Percentiles rank a stretch among this genome's conserved stretches.
These are phyloP conservation scores for Enteromius unitaeniatus DNA, from an alignment of 2,797 vertebrate genomes.

Conservation along the genomic window DNA sequence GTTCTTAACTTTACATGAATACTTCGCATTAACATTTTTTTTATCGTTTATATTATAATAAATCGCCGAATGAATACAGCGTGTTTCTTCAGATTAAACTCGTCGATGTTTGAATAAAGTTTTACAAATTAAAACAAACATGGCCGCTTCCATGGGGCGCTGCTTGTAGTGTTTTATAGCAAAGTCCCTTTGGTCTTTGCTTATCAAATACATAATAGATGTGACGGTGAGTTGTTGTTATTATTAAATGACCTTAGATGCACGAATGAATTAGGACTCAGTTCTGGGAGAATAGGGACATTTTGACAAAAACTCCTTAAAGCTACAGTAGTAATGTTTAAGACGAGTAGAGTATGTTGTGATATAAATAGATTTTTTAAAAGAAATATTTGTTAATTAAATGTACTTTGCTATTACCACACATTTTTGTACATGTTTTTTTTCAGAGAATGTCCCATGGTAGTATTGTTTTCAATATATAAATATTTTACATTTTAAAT, in stretches of 20 bases:
- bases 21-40: too few relatives aligned
- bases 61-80: not conserved
- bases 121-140: conserved; percentile 8
- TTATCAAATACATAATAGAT: not conserved
- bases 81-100: not conserved
- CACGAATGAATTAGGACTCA: not conserved
- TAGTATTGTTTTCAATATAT: not conserved
- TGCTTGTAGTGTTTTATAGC: not conserved
- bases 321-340: not conserved
- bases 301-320: not conserved
- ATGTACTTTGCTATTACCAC: not conserved
- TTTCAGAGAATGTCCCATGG: not conserved
- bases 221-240: conserved; percentile 22
- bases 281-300: not conserved
- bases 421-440: not conserved
- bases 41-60: not conserved
- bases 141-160: not conserved
- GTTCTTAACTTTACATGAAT: not conserved
- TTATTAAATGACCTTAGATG: not conserved
- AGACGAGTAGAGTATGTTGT: not conserved
- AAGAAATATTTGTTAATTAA: not conserved
- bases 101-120: conserved; percentile 18
- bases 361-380: not conserved
- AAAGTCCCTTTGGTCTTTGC: not conserved
- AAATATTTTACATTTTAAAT: too few relatives aligned